These are phyloP conservation scores for Chloebia gouldiae DNA, from an alignment of 2,113 vertebrate species.

Conservation along the genomic window DNA sequence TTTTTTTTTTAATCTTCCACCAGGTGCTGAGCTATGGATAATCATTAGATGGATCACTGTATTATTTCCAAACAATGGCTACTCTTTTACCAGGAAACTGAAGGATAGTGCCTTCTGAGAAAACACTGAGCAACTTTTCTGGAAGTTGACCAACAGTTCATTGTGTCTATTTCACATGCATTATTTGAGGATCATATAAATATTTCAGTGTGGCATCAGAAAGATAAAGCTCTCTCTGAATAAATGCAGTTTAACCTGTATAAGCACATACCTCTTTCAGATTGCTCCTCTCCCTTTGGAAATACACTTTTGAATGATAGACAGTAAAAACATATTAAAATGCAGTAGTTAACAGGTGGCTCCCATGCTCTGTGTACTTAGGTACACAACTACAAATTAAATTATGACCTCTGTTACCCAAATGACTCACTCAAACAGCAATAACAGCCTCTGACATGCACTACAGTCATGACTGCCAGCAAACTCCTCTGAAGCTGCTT, in stretches of 20 bases:
- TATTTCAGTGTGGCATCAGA: not conserved
- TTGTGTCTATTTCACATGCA: not conserved
- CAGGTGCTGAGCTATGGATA: not conserved
- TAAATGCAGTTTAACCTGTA: not conserved
- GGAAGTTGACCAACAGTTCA: not conserved
- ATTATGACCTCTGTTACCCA: not conserved
- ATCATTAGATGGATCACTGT: not conserved
- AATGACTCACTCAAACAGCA: slow-evolving; percentile 5
- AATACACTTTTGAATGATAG: not conserved
- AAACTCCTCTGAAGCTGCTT: not conserved
- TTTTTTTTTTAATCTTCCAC: not conserved
- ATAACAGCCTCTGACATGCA: not conserved
- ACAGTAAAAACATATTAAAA: not conserved
- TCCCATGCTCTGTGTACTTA: not conserved
- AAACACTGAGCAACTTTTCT: not conserved
- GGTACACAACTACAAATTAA: not conserved
- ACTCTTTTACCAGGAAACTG: not conserved
- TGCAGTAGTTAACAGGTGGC: not conserved
- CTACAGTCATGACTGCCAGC: not conserved
- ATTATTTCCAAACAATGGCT: not conserved
- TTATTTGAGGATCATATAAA: not conserved
- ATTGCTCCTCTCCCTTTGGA: not conserved
- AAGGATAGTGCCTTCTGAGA: not conserved
- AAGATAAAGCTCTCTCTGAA: not conserved
- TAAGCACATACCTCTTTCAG: not conserved